phyloP scores from a whole-genome alignment of 2,797 vertebrate species.

The Phrynocephalus forsythii region DNA sequence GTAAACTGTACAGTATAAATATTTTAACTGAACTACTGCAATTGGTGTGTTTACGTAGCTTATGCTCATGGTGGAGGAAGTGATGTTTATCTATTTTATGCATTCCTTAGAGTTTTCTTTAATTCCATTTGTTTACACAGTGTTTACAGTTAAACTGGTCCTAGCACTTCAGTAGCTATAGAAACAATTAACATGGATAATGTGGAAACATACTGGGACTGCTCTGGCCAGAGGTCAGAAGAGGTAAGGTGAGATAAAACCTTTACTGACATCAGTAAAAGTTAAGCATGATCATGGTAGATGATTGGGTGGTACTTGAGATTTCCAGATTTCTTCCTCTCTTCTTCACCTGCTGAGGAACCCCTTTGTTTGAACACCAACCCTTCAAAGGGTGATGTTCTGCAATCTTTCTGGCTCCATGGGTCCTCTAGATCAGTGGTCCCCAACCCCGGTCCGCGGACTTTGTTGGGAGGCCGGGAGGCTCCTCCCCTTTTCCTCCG shows the following conservation, averaged over 20 bases:
- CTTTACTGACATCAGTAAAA: too few species aligned
- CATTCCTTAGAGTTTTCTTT: not conserved
- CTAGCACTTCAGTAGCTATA: constrained; percentile 13
- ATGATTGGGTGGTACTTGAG: too few species aligned
- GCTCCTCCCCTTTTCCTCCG: too few species aligned
- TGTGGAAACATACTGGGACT: not conserved
- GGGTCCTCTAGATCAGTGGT: too few species aligned
- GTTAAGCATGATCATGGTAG: too few species aligned
- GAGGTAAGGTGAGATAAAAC: too few species aligned
- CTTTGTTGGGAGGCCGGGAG: too few species aligned
- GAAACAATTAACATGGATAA: not conserved
- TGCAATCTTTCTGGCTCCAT: not conserved
- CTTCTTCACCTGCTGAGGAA: not conserved
- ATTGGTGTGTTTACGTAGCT: not conserved
- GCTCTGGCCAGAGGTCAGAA: not conserved
- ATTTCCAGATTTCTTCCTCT: not conserved
- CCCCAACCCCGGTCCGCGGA: too few species aligned
- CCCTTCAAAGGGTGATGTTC: not conserved
- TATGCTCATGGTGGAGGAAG: not conserved
- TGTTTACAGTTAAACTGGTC: constrained; percentile 8
- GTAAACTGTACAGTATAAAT: not conserved
- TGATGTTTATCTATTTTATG: not conserved
- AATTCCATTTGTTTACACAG: not conserved
- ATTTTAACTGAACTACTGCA: constrained; percentile 34
- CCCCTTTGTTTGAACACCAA: not conserved